phyloP scores from a whole-genome alignment of 2,113 vertebrate genomes.

The Pleuronectes platessa region DNA sequence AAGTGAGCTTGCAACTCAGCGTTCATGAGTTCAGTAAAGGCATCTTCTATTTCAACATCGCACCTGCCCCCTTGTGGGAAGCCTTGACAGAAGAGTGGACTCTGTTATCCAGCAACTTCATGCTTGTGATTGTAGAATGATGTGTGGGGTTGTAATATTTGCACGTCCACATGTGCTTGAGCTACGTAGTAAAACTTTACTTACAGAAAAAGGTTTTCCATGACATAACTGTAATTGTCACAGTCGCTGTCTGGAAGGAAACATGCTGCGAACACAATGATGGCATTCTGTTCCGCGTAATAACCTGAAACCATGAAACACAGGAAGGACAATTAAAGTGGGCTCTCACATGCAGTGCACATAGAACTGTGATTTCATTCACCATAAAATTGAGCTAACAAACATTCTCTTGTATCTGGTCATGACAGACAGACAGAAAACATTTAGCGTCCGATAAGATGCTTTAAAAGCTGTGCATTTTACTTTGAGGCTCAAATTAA shows the following conservation, averaged over 20 bases:
- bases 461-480: too few species aligned
- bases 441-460: too few species aligned
- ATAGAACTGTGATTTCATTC: conserved; percentile 2
- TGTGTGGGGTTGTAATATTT: background rate
- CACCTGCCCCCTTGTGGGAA: too few species aligned
- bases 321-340: background rate
- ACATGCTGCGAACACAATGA: conserved; percentile 97
- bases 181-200: conserved; percentile 46
- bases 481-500: too few species aligned
- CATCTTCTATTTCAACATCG: background rate
- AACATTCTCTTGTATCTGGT: too few species aligned
- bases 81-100: background rate
- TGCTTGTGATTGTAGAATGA: background rate
- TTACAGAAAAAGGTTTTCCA: conserved; percentile 99
- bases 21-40: background rate
- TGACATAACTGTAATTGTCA: conserved; percentile 94
- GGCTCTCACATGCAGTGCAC: background rate
- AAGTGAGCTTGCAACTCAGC: too few species aligned
- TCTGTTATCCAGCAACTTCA: background rate
- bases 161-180: background rate
- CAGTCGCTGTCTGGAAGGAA: conserved; percentile 95
- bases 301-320: conserved; percentile 84
- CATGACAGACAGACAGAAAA: too few species aligned
- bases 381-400: too few species aligned
- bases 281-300: conserved; percentile 95